Evolutionary conservation across 2,113 vertebrate species (phyloP), one percentile per base, ranked within the genome.

Genomic region (Gopherus evgoodei): DNA sequence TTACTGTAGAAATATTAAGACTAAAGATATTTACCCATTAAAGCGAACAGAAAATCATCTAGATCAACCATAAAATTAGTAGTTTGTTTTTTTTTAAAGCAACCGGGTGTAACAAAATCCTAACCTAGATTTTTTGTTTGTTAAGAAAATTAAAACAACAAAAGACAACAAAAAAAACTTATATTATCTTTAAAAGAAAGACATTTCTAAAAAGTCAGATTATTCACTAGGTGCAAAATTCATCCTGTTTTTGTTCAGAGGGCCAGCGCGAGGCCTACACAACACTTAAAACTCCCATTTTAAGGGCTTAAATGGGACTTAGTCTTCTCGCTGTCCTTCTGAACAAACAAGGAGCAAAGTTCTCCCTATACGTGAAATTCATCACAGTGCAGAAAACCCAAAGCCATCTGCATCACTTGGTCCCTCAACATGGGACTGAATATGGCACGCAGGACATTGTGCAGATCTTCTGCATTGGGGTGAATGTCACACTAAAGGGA

Each of bases 1-100:
- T 93, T 42, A 57, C 90, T 91, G 94, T 27, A 88, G 89, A 94
- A 93, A 87, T 90, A 83, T 96, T 95, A 86, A 93, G 95, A 97
- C 92, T 87, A 95, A 78, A 88, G 62, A 57, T 93, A 97, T 79
- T 90, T 95, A 94, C 92, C 88, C 93, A 62, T 88, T 97, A 86
- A 95, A 97, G 97, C 97, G 97, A 96, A 96, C 97, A 97, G 82
- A 95, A 29, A 54, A 54, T 84, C 27, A 90, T 94, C 93, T 78
- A 96, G 11, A 81, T 97, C 86, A 95, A 90, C 86, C 89, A 85
- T 84, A 89, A 95, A 89, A 83, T 97, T 91, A 98, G 96, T 92
- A 93, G 90, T 50, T 87, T n/a, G n/a, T 95, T 96, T 91, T 9
- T 80, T 47, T 24, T 62, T 89, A 83, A 93, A 88, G 84, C 95